Conservation (phyloP, 2,888 invertebrate species). For the Hyles lineata region DNA sequence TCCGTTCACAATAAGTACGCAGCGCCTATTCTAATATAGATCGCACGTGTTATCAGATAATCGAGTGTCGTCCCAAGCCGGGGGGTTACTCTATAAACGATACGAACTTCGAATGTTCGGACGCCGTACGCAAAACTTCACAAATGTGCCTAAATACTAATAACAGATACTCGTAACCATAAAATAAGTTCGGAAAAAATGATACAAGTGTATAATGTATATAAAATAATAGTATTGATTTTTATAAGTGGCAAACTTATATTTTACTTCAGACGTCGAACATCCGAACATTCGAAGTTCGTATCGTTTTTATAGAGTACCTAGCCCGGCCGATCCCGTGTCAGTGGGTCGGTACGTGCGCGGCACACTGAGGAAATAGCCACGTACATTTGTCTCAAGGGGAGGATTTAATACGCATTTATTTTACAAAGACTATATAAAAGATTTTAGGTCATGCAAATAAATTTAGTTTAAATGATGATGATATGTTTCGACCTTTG, state of each 20-base stretch:
- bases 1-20: constrained; percentile 35
- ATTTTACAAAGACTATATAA: neutral
- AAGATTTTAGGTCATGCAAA: neutral
- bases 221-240: too few relatives aligned
- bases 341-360: constrained; percentile 68
- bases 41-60: constrained; percentile 46
- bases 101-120: too few relatives aligned
- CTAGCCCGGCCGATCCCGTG: constrained; percentile 38
- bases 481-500: neutral
- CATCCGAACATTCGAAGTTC: too few relatives aligned
- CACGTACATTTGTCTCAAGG: constrained; percentile 12
- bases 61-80: constrained; percentile 41
- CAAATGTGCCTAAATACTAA: too few relatives aligned
- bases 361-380: constrained; percentile 44
- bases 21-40: constrained; percentile 32
- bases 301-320: too few relatives aligned
- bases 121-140: too few relatives aligned
- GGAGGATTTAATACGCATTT: constrained; percentile 14
- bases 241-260: too few relatives aligned
- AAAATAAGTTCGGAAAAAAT: too few relatives aligned
- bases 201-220: too few relatives aligned
- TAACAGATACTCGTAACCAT: too few relatives aligned
- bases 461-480: neutral
- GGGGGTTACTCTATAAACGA: too few relatives aligned
- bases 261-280: too few relatives aligned